Evolutionary conservation across 1,140 invertebrate species (phyloP).

Genomic region (Callitettix versicolor): DNA sequence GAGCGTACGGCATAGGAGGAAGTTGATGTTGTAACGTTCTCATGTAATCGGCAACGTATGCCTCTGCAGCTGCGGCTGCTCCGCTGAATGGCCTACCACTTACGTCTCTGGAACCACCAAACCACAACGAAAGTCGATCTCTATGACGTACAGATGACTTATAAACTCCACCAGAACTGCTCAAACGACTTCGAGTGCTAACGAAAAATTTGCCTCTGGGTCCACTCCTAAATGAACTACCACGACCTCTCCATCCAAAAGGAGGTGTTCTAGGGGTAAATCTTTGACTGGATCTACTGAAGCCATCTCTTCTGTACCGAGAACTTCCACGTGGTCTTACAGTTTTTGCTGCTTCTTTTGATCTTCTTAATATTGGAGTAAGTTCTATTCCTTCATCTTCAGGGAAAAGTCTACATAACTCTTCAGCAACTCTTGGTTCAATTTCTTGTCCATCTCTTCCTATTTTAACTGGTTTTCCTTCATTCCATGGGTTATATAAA

Average conservation of each 20-base stretch:
- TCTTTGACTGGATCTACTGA: conserved; percentile 31
- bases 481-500: conserved; percentile 96
- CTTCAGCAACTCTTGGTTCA: conserved; percentile 87
- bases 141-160: conserved; percentile 1
- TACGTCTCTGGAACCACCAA: conserved; percentile 24
- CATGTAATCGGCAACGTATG: conserved; percentile 68
- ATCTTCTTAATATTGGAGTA: conserved; percentile 76
- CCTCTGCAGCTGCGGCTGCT: conserved; percentile 55
- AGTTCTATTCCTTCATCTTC: conserved; percentile 89
- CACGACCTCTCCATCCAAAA: conserved; percentile 30
- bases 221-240: conserved; percentile 33
- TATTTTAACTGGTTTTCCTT: conserved; percentile 97
- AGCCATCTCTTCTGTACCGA: conserved; percentile 27
- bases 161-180: conserved; percentile 26
- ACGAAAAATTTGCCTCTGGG: conserved; percentile 39
- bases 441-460: conserved; percentile 97
- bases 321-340: conserved; percentile 27
- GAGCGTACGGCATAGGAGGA: conserved; percentile 58
- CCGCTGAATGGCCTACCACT: conserved; percentile 35
- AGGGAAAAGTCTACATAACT: conserved; percentile 87
- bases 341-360: conserved; percentile 67
- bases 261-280: conserved; percentile 20
- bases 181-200: conserved; percentile 36
- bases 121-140: conserved; percentile 8
- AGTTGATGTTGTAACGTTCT: conserved; percentile 65